phyloP scores from a whole-genome alignment of 2,797 vertebrate genomes.

The Bufotes viridis region DNA sequence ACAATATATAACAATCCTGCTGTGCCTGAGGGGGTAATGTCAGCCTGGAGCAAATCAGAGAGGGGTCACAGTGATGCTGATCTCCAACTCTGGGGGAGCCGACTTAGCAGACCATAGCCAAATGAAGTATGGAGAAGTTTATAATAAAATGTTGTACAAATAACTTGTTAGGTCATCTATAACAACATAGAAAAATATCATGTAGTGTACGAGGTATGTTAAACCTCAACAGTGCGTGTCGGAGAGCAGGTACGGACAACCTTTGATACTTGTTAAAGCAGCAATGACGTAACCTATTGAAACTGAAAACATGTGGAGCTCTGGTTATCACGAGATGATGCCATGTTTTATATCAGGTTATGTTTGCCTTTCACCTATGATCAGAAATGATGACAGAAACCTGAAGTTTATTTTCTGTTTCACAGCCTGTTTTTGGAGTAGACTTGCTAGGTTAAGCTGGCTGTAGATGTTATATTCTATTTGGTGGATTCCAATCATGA shows the following conservation, averaged over 20 bases:
- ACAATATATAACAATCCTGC: no score
- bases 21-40: no score
- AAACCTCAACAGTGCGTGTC: not conserved
- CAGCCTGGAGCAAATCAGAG: no score
- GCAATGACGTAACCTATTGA: not conserved
- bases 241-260: not conserved
- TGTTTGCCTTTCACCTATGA: not conserved
- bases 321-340: not conserved
- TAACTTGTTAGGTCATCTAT: not conserved
- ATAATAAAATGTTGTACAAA: not conserved
- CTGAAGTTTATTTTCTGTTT: not conserved
- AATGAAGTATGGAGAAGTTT: not conserved
- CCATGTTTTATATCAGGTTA: not conserved
- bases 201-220: not conserved
- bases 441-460: not conserved
- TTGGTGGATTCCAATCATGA: not conserved
- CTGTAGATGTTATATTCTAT: not conserved
- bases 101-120: no score
- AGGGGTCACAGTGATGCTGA: no score
- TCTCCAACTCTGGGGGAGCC: no score
- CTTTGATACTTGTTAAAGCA: not conserved
- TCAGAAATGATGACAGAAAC: not conserved
- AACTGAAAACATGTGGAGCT: not conserved
- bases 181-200: not conserved
- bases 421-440: not conserved